Percentiles rank a stretch among this genome's conserved stretches.
Evolutionary conservation across 2,888 invertebrate genomes (phyloP).

Genomic region (Orchesellides sinensis): DNA sequence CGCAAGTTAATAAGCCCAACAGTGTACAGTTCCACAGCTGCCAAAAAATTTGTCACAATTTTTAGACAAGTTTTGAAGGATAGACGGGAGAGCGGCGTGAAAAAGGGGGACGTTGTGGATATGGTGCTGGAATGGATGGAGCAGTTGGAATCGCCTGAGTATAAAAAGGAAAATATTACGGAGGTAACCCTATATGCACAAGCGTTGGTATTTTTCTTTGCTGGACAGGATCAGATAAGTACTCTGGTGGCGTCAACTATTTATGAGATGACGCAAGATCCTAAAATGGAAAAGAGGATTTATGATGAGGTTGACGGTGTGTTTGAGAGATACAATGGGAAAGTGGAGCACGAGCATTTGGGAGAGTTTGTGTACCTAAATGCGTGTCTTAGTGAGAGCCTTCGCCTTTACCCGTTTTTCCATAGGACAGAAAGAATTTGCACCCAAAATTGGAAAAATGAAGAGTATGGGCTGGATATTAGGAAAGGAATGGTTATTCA

Average conservation of each 20-base stretch:
- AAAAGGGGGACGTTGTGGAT: conserved; percentile 59
- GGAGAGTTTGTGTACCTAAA: conserved; percentile 64
- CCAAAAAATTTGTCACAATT: conserved; percentile 30
- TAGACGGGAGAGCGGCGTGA: conserved; percentile 38
- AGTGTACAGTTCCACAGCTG: conserved; percentile 6
- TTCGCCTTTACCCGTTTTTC: conserved; percentile 68
- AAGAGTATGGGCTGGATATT: conserved; percentile 40
- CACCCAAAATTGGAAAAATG: conserved; percentile 68
- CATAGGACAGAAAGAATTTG: conserved; percentile 69
- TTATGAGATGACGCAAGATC: conserved; percentile 60
- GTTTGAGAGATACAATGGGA: conserved; percentile 61
- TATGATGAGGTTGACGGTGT: conserved; percentile 67
- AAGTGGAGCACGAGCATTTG: conserved; percentile 67
- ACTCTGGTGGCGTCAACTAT: conserved; percentile 49
- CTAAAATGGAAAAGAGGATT: conserved; percentile 61
- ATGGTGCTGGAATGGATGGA: conserved; percentile 48
- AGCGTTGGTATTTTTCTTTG: conserved; percentile 69
- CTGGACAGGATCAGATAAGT: conserved; percentile 70
- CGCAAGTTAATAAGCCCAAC: background rate
- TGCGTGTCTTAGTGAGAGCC: conserved; percentile 67
- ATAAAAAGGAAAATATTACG: conserved; percentile 59
- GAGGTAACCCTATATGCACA: conserved; percentile 64
- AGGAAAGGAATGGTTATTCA: conserved; percentile 63
- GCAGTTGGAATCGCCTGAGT: conserved; percentile 65
- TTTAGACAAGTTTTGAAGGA: conserved; percentile 55